Base-by-base conservation (phyloP, 2,113 vertebrate species). In the Chelonoidis abingdonii region DNA sequence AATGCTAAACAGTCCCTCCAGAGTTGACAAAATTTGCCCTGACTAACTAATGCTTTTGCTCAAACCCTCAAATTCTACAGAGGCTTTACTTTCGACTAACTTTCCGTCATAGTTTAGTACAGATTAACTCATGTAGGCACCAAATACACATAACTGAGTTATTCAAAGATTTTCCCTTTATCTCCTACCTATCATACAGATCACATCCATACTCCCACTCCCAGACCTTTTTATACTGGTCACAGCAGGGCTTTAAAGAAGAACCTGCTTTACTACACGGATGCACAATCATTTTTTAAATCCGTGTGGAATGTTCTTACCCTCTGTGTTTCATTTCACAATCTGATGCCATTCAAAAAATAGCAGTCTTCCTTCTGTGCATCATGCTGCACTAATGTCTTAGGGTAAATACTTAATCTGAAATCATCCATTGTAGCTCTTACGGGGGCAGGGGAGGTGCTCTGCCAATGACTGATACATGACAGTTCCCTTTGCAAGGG, bases 321-420 rank as follows among this genome's bases (percentile, higher is more conserved):
- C 91, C n/a, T 65, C 89, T 96, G 87, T 78, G 95, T 57, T 90
- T 93, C 91, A 94, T 90, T 87, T 95, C 65, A 96, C 86, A 94
- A 97, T 93, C 90, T 97, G 86, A 90, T 94, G 56, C 80, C 90
- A 91, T 94, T 96, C 93, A 97, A 91, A 91, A 90, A 95, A 92
- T 62, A 96, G 83, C 80, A 81, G 29, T 86, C 88, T 96, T 95
- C 93, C 90, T 81, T 94, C 89, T 90, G 89, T 10, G 78, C 56
- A 79, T 92, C 19, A 90, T 89, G 89, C 65, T 93, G 80, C 84
- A 97, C 80, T 78, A 65, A 22, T 27, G 17, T 83, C 86, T 89
- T 90, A 80, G 52, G 80, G 76, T 89, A 96, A 95, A 96, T 91
- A 92, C 88, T 92, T 95, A 86, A 95, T 94, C 56, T 93, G 72